Conservation (phyloP, 92 coral and sea anemone genomes). For the Zoanthus solanderi region DNA sequence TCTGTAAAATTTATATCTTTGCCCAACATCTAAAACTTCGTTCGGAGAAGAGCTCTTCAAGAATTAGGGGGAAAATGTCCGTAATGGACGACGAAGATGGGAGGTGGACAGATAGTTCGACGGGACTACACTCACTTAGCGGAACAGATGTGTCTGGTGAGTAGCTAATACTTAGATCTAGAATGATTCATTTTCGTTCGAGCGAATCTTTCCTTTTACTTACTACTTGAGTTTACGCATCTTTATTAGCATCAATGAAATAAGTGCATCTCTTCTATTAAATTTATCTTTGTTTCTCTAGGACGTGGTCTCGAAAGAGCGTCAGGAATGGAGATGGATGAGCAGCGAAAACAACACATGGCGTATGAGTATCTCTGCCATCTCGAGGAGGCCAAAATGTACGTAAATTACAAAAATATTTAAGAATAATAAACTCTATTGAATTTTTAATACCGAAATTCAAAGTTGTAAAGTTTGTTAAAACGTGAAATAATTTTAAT, state of each 20-base stretch:
- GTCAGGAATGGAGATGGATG: constrained; percentile 99
- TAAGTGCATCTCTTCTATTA: not conserved
- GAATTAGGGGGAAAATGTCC: constrained; percentile 36
- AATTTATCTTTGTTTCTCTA: constrained; percentile 39
- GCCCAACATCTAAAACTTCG: not conserved
- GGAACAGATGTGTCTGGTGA: constrained; percentile 28
- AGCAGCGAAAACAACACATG: constrained; percentile 97
- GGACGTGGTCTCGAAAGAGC: constrained; percentile 89
- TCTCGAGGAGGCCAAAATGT: constrained; percentile 98
- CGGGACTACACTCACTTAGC: constrained; percentile 8
- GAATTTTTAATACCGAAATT: constrained; percentile 23
- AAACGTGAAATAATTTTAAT: constrained; percentile 18
- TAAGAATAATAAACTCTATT: not conserved
- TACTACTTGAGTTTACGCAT: not conserved
- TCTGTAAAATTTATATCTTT: not conserved
- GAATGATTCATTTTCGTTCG: not conserved
- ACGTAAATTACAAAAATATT: constrained; percentile 34
- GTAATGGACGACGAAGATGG: constrained; percentile 47
- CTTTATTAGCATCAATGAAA: not conserved
- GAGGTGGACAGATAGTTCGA: constrained; percentile 8
- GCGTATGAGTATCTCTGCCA: constrained; percentile 98
- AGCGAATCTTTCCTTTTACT: constrained; percentile 8
- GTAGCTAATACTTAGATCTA: not conserved
- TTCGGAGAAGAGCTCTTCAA: not conserved
- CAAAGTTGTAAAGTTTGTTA: constrained; percentile 10